phyloP scores from a whole-genome alignment of 2,888 invertebrate species.

The Agrotis segetum region DNA sequence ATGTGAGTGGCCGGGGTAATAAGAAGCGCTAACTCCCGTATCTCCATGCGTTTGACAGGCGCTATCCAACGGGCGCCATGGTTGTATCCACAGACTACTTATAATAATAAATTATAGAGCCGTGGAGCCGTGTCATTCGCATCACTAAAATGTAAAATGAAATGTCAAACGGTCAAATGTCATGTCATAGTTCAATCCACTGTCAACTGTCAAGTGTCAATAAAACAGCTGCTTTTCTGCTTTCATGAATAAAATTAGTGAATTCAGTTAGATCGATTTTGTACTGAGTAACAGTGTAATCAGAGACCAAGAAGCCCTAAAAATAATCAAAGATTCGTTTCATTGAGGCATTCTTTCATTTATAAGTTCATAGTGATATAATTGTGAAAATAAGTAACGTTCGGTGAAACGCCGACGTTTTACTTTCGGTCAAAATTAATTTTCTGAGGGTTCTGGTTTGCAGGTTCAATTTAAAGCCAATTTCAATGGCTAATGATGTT shows the following conservation, averaged over 20 bases:
- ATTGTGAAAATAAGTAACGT: not conserved
- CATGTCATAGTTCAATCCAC: too few relatives aligned
- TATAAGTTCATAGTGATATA: not conserved
- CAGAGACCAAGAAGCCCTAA: conserved; percentile 4
- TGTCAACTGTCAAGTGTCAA: conserved; percentile 7
- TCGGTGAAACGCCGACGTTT: not conserved
- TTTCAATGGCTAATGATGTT: conserved; percentile 70
- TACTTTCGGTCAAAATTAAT: conserved; percentile 51
- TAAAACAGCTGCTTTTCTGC: conserved; percentile 17
- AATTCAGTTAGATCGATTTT: conserved; percentile 14
- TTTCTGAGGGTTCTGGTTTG: conserved; percentile 46
- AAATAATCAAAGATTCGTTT: not conserved
- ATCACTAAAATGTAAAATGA: too few relatives aligned
- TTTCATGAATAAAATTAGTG: not conserved
- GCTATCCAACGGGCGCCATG: too few relatives aligned
- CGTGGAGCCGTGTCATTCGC: too few relatives aligned
- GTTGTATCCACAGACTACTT: too few relatives aligned
- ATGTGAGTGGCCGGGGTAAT: too few relatives aligned
- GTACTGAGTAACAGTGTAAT: not conserved
- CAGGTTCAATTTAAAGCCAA: conserved; percentile 50
- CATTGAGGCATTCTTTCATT: not conserved
- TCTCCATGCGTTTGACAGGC: too few relatives aligned
- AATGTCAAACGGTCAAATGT: too few relatives aligned
- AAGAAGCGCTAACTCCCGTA: too few relatives aligned
- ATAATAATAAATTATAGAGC: too few relatives aligned